phyloP scores from a whole-genome alignment of 2,113 vertebrate genomes.

The Pao palembangensis region DNA sequence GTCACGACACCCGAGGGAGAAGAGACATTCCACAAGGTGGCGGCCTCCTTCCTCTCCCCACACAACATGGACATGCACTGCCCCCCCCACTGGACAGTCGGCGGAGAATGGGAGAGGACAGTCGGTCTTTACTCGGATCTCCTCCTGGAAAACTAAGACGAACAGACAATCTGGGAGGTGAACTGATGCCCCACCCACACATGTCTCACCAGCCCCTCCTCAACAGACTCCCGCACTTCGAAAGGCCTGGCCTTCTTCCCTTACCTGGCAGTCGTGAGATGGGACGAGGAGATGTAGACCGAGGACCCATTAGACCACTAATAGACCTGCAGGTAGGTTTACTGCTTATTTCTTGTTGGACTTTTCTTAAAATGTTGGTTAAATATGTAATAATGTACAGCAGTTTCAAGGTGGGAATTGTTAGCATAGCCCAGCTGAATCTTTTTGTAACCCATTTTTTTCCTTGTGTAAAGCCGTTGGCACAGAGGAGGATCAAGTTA shows the following conservation, averaged over 20 bases:
- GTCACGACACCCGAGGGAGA: constrained; percentile 49
- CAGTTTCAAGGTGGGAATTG: not conserved
- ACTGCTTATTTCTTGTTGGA: not conserved
- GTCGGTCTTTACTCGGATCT: constrained; percentile 52
- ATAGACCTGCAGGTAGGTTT: constrained; percentile 65
- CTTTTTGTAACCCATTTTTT: not conserved
- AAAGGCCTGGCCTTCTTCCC: constrained; percentile 48
- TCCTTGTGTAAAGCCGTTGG: constrained; percentile 53
- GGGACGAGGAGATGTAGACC: constrained; percentile 46
- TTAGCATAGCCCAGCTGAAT: not conserved
- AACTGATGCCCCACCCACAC: constrained; percentile 40
- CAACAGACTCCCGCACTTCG: constrained; percentile 43
- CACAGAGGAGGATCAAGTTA: constrained; percentile 62
- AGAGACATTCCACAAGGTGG: constrained; percentile 41
- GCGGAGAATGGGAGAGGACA: constrained; percentile 56
- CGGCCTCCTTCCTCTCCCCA: constrained; percentile 37
- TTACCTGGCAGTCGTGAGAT: constrained; percentile 49
- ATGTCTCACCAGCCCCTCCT: constrained; percentile 48
- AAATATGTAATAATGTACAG: not conserved
- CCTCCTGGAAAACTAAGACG: constrained; percentile 63
- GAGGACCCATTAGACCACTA: constrained; percentile 57
- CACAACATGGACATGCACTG: constrained; percentile 27
- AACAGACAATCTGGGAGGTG: constrained; percentile 42
- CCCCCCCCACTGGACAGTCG: constrained; percentile 42
- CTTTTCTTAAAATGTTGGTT: not conserved